Base-by-base conservation (phyloP, 2,888 invertebrate species). In the Cosmopolites sordidus region DNA sequence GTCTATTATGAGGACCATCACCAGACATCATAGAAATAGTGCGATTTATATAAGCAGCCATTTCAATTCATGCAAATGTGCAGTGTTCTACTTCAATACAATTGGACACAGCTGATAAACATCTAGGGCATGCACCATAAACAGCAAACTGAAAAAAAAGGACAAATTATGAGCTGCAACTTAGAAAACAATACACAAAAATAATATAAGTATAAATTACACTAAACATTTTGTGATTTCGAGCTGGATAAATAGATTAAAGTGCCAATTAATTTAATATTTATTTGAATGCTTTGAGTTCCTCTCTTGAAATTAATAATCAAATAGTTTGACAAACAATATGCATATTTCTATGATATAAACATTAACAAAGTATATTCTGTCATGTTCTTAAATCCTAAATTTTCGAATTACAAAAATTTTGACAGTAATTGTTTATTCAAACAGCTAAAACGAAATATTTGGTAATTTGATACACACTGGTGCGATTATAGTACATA, bases 41-140 rank as follows among this genome's bases (percentile, higher is more conserved):
- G 78, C 91, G 90, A 81, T 90, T 91, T 79, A 92, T 82, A 80
- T 89, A 91, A 72, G 91, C 90, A 80, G 92, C 90, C 92, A 92
- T 92, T 45, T 48, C 47, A 38, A 40, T 43, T 51, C 56, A 56
- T 56, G 56, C 51, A 45, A 48, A 29, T 44, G 43, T 22, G 12
- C 9, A 37, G 22, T 22, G 39, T 40, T 27, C 27, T 47, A 47
- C 8, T 17, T 47, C 37, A 37, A 37, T 43, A 47, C 33, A 47
- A 38, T 16, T 16, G 22, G 39, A 16, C 2, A n/a, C 37, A 43
- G 42, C 39, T 43, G 38, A 46, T 43, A 49, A 49, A 50, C 54
- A 54, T 50, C 46, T 54, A 49, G 38, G 46, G 29, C 54, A 54
- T 54, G 54, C 54, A 54, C 41, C 16, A 46, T 50, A 33, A n/a